A percentile compares a stretch with the other conserved stretches of the same genome.
These are phyloP conservation scores for Drosophila mimetica DNA, from an alignment of 2,888 invertebrate genomes.

Conservation along the genomic window DNA sequence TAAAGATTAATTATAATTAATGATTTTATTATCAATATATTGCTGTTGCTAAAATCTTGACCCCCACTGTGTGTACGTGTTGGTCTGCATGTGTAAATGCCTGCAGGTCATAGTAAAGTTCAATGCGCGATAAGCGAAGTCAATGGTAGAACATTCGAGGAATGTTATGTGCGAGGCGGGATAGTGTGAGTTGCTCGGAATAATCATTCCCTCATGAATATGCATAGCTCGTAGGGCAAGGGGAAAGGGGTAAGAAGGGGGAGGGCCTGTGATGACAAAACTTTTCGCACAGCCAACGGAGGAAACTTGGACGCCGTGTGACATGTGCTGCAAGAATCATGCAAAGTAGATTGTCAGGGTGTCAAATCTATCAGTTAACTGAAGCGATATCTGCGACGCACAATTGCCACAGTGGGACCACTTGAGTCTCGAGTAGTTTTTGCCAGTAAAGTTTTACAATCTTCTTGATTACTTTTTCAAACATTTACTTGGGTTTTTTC, in stretches of 20 bases:
- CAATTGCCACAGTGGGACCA: constrained; percentile 25
- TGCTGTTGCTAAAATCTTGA: constrained; percentile 3
- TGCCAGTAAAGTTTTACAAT: not conserved
- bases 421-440: not conserved
- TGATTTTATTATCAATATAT: too few relatives aligned
- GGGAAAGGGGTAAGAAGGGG: not conserved
- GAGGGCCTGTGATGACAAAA: constrained; percentile 35
- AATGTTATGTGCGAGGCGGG: constrained; percentile 8
- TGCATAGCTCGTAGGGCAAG: constrained; percentile 9
- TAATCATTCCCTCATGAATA: constrained; percentile 47
- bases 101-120: constrained; percentile 54
- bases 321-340: constrained; percentile 42
- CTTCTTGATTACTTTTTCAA: constrained; percentile 3
- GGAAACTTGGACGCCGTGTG: constrained; percentile 27
- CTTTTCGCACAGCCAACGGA: constrained; percentile 30
- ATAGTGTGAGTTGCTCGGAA: constrained; percentile 16
- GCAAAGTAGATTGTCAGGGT: constrained; percentile 44
- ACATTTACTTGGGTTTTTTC: not conserved
- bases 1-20: too few relatives aligned
- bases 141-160: constrained; percentile 38
- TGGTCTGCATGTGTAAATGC: constrained; percentile 22
- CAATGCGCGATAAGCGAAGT: constrained; percentile 66
- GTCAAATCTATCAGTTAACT: constrained; percentile 46
- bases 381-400: constrained; percentile 17
- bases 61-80: constrained; percentile 13